phyloP scores from a whole-genome alignment of 2,888 invertebrate genomes.

The Caenorhabditis macrosperma region DNA sequence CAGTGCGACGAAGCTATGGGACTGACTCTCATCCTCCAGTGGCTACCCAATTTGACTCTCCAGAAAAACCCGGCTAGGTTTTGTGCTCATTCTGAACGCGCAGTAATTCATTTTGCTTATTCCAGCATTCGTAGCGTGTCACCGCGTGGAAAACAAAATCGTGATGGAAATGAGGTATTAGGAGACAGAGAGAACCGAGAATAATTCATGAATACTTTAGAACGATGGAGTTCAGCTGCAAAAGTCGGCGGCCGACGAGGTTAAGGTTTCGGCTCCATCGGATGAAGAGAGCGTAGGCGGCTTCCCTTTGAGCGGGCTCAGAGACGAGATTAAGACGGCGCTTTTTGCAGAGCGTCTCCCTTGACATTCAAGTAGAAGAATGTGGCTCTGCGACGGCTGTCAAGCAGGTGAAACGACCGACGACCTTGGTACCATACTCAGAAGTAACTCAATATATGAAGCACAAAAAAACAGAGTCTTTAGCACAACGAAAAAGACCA shows the following conservation, averaged over 20 bases:
- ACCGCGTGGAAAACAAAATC: conserved; percentile 63
- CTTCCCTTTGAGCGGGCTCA: neutral
- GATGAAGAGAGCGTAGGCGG: conserved; percentile 54
- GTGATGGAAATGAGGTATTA: conserved; percentile 31
- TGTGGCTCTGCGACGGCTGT: conserved; percentile 41
- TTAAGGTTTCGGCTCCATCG: conserved; percentile 30
- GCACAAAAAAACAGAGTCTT: neutral
- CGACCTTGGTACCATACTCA: conserved; percentile 39
- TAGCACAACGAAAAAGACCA: conserved; percentile 36
- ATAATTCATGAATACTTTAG: conserved; percentile 20
- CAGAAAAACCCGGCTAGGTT: conserved; percentile 88
- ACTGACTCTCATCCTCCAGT: conserved; percentile 90
- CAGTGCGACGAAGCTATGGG: conserved; percentile 82
- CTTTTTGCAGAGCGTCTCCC: conserved; percentile 48
- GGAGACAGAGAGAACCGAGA: neutral
- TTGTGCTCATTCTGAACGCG: too few species aligned
- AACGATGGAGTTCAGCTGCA: conserved; percentile 1
- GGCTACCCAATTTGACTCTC: conserved; percentile 94
- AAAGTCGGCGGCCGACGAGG: conserved; percentile 19
- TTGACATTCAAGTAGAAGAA: conserved; percentile 55
- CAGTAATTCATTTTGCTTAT: conserved; percentile 1
- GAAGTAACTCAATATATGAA: neutral
- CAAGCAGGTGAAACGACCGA: conserved; percentile 54
- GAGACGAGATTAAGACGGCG: too few species aligned
- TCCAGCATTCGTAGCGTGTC: conserved; percentile 78